These are phyloP conservation scores for Phoxinus phoxinus DNA, from an alignment of 2,113 vertebrate species.

Conservation along the genomic window DNA sequence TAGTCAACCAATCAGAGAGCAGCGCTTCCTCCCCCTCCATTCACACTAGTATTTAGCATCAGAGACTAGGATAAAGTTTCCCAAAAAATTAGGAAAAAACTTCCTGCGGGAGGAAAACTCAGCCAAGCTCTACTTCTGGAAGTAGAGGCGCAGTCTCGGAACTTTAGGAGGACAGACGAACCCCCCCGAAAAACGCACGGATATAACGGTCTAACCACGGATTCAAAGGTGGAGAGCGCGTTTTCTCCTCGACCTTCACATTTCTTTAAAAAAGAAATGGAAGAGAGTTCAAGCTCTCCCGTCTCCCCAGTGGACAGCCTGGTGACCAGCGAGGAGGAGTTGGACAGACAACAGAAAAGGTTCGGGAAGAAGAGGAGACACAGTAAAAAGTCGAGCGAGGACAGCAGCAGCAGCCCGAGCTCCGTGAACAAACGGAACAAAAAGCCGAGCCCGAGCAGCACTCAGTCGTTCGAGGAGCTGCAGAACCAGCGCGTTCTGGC, in stretches of 20 bases:
- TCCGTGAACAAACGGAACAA: slow-evolving; percentile 72
- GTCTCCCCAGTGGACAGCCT: slow-evolving; percentile 81
- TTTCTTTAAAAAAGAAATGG: slow-evolving; percentile 81
- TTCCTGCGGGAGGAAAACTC: slow-evolving; percentile 75
- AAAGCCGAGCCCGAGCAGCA: slow-evolving; percentile 75
- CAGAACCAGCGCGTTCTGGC: slow-evolving; percentile 84
- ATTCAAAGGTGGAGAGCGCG: slow-evolving; percentile 73
- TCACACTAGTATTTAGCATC: slow-evolving; percentile 94
- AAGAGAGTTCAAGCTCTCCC: slow-evolving; percentile 80
- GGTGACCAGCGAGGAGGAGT: slow-evolving; percentile 83
- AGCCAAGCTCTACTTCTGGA: slow-evolving; percentile 60
- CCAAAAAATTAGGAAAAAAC: slow-evolving; percentile 88
- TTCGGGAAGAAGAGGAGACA: slow-evolving; percentile 75
- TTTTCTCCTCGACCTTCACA: slow-evolving; percentile 70
- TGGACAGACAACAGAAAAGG: slow-evolving; percentile 76
- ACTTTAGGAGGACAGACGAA: slow-evolving; percentile 45
- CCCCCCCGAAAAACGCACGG: slow-evolving; percentile 5
- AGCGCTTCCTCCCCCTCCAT: slow-evolving; percentile 82
- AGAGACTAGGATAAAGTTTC: slow-evolving; percentile 89
- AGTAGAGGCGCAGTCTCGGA: slow-evolving; percentile 37
- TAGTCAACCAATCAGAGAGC: slow-evolving; percentile 77
- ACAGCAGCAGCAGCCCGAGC: slow-evolving; percentile 73
- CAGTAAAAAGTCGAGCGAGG: slow-evolving; percentile 77
- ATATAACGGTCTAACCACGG: slow-evolving; percentile 69
- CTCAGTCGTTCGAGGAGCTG: slow-evolving; percentile 82